A percentile compares a stretch with the other conserved stretches of the same genome.
phyloP scores from a whole-genome alignment of 1,140 invertebrate genomes.

The Caenorhabditis remanei region DNA sequence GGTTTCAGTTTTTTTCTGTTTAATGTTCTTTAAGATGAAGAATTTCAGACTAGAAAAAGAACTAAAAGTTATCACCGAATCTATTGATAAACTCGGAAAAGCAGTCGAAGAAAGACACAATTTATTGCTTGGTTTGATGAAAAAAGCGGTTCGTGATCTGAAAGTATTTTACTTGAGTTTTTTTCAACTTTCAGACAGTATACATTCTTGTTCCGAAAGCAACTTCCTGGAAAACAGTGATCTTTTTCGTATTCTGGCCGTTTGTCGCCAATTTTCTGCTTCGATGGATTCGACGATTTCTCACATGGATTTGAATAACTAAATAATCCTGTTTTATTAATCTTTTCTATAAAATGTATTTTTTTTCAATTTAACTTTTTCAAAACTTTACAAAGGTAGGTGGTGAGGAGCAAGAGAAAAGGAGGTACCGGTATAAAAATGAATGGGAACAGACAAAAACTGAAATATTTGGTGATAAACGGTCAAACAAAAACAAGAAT shows the following conservation, averaged over 20 bases:
- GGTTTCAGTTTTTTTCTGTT: neutral
- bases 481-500: neutral
- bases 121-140: slow-evolving; percentile 57
- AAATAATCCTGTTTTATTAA: slow-evolving; percentile 46
- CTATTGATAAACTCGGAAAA: slow-evolving; percentile 50
- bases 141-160: slow-evolving; percentile 54
- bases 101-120: slow-evolving; percentile 53
- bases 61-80: slow-evolving; percentile 42
- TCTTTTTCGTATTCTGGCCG: slow-evolving; percentile 63
- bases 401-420: slow-evolving; percentile 2
- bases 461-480: neutral
- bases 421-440: slow-evolving; percentile 29
- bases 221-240: slow-evolving; percentile 56
- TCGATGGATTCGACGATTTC: slow-evolving; percentile 49
- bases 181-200: slow-evolving; percentile 52
- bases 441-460: neutral
- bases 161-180: no score
- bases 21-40: neutral
- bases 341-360: neutral
- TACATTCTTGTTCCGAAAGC: slow-evolving; percentile 43
- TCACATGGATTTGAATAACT: slow-evolving; percentile 32
- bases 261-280: slow-evolving; percentile 61
- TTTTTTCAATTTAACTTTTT: slow-evolving; percentile 26
- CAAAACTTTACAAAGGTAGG: slow-evolving; percentile 61
- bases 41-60: slow-evolving; percentile 40